These are phyloP conservation scores for Patagioenas fasciata DNA, from an alignment of 2,113 vertebrate genomes.

Conservation along the genomic window DNA sequence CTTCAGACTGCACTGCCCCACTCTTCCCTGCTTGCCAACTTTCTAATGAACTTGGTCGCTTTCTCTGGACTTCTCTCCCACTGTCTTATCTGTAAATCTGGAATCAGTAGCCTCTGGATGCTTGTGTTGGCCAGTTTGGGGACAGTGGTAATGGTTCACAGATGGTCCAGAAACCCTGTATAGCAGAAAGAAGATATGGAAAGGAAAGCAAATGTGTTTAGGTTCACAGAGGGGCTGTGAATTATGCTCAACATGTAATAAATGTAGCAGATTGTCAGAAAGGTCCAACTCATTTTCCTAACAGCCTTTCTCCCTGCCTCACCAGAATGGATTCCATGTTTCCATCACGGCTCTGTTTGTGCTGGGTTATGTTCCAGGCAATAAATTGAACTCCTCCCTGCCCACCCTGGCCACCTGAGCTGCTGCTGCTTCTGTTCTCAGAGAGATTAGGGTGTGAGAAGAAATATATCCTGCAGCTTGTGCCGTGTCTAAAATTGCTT, in stretches of 20 bases:
- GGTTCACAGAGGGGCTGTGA: neutral
- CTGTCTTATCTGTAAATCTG: neutral
- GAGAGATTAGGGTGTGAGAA: neutral
- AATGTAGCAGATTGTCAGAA: constrained; percentile 11
- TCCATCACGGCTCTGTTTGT: neutral
- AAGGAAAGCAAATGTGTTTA: neutral
- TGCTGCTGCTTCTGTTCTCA: neutral
- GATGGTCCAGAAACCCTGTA: neutral
- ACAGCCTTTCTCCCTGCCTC: neutral
- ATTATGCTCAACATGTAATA: neutral
- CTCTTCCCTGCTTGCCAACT: accelerated
- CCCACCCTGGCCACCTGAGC: neutral
- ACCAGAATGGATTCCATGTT: neutral
- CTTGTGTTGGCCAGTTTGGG: neutral
- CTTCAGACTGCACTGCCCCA: neutral
- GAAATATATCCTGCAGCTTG: neutral
- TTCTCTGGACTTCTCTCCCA: neutral
- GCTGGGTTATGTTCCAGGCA: neutral
- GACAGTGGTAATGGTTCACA: neutral
- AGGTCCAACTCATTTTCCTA: neutral
- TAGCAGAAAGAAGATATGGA: neutral
- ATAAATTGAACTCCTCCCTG: neutral
- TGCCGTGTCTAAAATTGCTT: neutral
- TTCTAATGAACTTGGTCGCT: neutral
- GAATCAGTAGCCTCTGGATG: accelerated